phyloP scores from a whole-genome alignment of 2,888 invertebrate species.

The Cheilosia impressa region DNA sequence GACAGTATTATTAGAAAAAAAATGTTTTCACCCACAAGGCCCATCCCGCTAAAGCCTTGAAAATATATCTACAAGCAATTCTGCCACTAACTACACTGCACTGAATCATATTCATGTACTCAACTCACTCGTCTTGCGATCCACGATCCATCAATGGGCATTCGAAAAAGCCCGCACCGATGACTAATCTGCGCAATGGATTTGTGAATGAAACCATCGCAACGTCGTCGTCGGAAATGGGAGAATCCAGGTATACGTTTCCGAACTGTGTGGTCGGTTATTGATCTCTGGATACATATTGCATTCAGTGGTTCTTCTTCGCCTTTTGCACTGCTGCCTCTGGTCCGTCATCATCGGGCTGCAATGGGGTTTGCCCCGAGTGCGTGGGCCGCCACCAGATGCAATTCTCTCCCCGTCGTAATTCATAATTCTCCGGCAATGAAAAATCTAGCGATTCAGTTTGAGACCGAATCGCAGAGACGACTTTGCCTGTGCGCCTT shows the following conservation, averaged over 20 bases:
- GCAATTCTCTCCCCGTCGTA: conserved; percentile 70
- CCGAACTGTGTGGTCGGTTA: conserved; percentile 75
- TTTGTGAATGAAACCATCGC: conserved; percentile 71
- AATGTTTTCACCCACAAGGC: conserved; percentile 27
- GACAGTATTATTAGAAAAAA: background rate
- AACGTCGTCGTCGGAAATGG: conserved; percentile 63
- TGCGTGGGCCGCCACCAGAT: conserved; percentile 74
- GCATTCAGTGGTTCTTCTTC: conserved; percentile 34
- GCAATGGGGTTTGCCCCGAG: conserved; percentile 65
- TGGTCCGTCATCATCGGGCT: background rate
- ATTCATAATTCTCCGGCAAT: conserved; percentile 75
- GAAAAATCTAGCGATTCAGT: conserved; percentile 71
- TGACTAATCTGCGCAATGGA: conserved; percentile 70
- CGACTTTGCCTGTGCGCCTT: conserved; percentile 37
- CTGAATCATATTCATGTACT: conserved; percentile 43
- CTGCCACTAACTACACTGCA: conserved; percentile 28
- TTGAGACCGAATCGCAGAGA: conserved; percentile 39
- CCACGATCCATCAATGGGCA: conserved; percentile 74
- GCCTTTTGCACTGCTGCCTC: conserved; percentile 8
- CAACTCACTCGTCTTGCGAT: conserved; percentile 55
- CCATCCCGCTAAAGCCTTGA: conserved; percentile 35
- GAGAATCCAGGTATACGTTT: conserved; percentile 70
- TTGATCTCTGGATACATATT: conserved; percentile 62
- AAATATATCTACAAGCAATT: conserved; percentile 5
- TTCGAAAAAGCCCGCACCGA: conserved; percentile 47